Evolutionary conservation across 2,888 invertebrate species (phyloP), one percentile per base, ranked within the genome.

Genomic region (Orthonevra nobilis): DNA sequence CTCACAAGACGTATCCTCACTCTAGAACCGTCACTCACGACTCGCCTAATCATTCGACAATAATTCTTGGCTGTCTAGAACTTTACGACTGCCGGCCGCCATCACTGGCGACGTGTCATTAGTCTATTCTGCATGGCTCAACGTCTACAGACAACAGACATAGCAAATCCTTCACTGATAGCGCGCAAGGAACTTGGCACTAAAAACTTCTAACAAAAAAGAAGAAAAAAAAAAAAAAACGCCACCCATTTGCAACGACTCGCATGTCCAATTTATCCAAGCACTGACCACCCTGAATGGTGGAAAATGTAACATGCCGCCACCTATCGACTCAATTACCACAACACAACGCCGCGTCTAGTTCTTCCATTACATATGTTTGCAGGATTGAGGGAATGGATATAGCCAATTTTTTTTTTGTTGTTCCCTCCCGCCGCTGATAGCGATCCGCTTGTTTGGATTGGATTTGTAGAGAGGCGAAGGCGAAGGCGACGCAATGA

Each of bases 241-340:
- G 42, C 17, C 42, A 40, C 42, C 50, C 52, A 44, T 60, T 60
- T 38, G 61, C 54, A 50, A 40, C 50, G 79, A 66, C 46, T 60
- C 42, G n/a, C 52, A 36, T 52, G 64, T 70, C 56, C 77, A 50
- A 72, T 77, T 72, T 79, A 60, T 70, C 60, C 68, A 44, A 36
- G 36, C 40, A 30, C 10, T 66, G 73, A 68, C 79, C 79, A 79
- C 79, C 79, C 60, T 79, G 73, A 73, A 61, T 14, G 46, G 44
- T 68, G 40, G 66, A 68, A 79, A 79, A 73, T 73, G 66, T 56
- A 61, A 68, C 73, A 72, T 72, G 77, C 73, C 73, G 66, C 79
- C 79, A 79, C 79, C 79, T 79, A 79, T 66, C 73, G 60, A 72
- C 79, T 79, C 79, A 79, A 79, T 79, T 79, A 66, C 79, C 40